Percentiles rank a stretch among this genome's conserved stretches.
Conservation (phyloP, 2,113 vertebrate genomes). For the Upupa epops region DNA sequence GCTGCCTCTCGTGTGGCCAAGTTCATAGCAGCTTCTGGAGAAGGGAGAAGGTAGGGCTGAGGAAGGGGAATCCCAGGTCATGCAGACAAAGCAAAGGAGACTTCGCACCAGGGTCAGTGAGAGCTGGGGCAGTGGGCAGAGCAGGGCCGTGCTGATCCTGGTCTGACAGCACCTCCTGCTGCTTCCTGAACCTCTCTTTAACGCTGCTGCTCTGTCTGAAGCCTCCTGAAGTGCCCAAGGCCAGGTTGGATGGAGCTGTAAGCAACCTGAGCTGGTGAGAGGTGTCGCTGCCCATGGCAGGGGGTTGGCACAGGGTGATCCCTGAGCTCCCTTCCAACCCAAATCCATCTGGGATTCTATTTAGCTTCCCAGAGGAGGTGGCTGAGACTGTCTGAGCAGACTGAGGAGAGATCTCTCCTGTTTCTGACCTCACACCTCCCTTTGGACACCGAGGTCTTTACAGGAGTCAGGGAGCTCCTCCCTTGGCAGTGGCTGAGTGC, state of each 20-base stretch:
- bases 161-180: neutral
- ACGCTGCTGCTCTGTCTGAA: neutral
- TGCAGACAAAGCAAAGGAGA: conserved; percentile 32
- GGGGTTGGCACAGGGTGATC: too few species aligned
- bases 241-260: too few species aligned
- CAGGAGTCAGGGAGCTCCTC: neutral
- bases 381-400: neutral
- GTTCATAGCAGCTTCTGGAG: conserved; percentile 20
- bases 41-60: neutral
- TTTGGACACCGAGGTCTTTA: neutral
- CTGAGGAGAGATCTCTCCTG: neutral
- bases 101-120: neutral
- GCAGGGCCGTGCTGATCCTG: neutral
- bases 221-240: too few species aligned
- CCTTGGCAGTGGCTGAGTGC: neutral
- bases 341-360: neutral
- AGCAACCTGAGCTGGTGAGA: too few species aligned
- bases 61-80: conserved; percentile 49
- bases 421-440: neutral
- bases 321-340: too few species aligned
- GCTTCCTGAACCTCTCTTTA: neutral
- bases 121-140: neutral
- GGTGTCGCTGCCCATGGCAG: too few species aligned
- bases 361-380: neutral
- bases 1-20: neutral